Evolutionary conservation across 2,797 vertebrate genomes (phyloP).

Genomic region (Anabacerthia variegaticeps): DNA sequence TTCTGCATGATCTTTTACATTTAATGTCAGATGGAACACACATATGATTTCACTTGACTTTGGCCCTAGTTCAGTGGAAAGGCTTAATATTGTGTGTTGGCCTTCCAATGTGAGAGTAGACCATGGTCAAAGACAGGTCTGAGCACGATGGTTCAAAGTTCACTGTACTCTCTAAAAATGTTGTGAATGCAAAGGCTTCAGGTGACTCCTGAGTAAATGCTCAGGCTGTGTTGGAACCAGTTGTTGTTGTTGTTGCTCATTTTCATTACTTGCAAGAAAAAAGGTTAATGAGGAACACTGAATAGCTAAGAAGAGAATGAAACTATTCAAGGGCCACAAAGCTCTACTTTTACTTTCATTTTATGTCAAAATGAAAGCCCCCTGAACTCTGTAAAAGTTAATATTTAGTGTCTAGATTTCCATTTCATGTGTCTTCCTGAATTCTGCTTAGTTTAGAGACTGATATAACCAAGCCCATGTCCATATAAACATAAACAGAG

Average conservation of each 20-base stretch:
- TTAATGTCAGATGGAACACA: background rate
- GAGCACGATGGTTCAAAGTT: background rate
- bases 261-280: background rate
- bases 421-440: background rate
- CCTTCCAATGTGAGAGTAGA: background rate
- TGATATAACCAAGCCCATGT: background rate
- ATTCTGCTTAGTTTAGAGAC: constrained; percentile 5
- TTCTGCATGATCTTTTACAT: background rate
- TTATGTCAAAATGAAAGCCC: background rate
- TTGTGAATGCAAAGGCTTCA: background rate
- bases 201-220: background rate
- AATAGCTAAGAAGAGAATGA: background rate
- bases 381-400: background rate
- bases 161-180: background rate
- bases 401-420: background rate
- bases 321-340: background rate
- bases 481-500: constrained; percentile 9
- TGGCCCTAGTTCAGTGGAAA: background rate
- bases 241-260: background rate
- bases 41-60: background rate
- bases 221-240: background rate
- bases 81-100: background rate
- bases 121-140: background rate
- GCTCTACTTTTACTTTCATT: background rate
- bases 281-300: background rate